These are phyloP conservation scores for Hemiscyllium ocellatum DNA, from an alignment of 2,113 vertebrate genomes.

Conservation along the genomic window DNA sequence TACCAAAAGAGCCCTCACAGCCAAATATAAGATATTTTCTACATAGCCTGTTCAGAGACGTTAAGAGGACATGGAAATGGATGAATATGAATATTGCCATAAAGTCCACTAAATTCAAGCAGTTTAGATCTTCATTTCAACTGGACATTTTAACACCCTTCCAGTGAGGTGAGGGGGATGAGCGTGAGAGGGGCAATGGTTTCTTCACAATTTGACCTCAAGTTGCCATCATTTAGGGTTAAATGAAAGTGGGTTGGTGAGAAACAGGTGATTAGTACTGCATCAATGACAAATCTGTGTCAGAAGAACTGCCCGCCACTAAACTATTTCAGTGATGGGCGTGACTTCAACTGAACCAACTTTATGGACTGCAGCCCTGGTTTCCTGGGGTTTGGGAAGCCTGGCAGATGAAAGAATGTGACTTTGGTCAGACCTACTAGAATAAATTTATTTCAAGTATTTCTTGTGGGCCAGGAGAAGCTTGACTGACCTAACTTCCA, in stretches of 20 bases:
- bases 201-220: not conserved
- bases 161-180: not conserved
- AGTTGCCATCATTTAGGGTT: not conserved
- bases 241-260: not conserved
- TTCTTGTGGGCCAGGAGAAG: not conserved
- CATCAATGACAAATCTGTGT: not conserved
- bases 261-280: too few relatives aligned
- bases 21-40: too few relatives aligned
- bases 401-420: not conserved
- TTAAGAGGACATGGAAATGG: not conserved
- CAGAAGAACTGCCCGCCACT: not conserved
- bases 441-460: not conserved
- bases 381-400: not conserved
- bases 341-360: not conserved
- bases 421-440: not conserved
- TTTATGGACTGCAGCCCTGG: not conserved
- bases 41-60: too few relatives aligned
- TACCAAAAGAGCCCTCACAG: too few relatives aligned
- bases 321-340: not conserved
- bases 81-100: too few relatives aligned
- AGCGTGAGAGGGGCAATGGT: not conserved
- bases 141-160: not conserved
- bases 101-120: not conserved
- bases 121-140: not conserved
- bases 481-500: not conserved